A percentile compares a stretch with the other conserved stretches of the same genome.
Conservation (phyloP, 1,140 invertebrate genomes). For the Lepidurus packardi region DNA sequence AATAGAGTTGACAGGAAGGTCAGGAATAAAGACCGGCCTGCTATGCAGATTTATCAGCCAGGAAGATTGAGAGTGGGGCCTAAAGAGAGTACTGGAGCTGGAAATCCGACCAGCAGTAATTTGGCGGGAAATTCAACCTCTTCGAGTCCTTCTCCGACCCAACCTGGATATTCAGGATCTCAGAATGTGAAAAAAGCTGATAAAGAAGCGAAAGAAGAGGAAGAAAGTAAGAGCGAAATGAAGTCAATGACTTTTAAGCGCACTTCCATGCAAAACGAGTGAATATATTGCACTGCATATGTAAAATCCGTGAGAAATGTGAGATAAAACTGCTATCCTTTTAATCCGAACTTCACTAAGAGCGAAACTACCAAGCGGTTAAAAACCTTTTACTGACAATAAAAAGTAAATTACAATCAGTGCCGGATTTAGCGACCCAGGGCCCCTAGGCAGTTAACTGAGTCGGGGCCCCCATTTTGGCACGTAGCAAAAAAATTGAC, state of each 20-base stretch:
- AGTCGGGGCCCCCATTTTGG: no score
- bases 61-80: constrained; percentile 42
- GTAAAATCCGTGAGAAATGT: not conserved
- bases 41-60: constrained; percentile 64
- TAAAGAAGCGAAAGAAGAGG: not conserved
- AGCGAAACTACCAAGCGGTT: no score
- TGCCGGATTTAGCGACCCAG: no score
- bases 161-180: not conserved
- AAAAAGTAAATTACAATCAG: no score
- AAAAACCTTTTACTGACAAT: no score
- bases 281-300: not conserved
- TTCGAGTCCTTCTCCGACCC: not conserved
- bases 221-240: constrained; percentile 25
- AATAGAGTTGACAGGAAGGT: constrained; percentile 46
- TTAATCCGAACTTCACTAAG: no score
- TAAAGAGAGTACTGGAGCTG: not conserved
- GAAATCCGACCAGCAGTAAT: not conserved
- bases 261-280: constrained; percentile 15
- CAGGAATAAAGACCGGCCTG: constrained; percentile 62
- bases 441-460: no score
- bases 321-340: not conserved
- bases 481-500: no score
- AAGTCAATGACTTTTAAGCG: constrained; percentile 28
- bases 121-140: not conserved
- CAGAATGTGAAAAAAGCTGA: not conserved